A percentile compares a stretch with the other conserved stretches of the same genome.
These are phyloP conservation scores for Lycaon pictus DNA, from an alignment of 2,113 vertebrate genomes.

Conservation along the genomic window DNA sequence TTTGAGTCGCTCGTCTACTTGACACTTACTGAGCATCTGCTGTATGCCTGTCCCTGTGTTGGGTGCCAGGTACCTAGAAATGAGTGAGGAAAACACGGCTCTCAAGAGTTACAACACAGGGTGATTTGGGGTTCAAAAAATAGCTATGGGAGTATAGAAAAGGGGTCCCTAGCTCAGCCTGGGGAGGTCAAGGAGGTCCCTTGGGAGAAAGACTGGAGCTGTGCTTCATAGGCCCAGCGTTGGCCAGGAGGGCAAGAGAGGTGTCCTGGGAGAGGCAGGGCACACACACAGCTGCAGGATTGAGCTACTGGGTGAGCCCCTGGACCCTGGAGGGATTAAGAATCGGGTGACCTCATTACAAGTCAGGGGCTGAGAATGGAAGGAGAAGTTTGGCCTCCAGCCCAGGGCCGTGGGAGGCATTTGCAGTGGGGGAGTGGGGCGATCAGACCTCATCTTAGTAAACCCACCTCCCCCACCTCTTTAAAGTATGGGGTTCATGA, in stretches of 20 bases:
- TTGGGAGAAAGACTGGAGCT: not conserved
- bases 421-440: not conserved
- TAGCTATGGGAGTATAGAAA: not conserved
- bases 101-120: not conserved
- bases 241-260: not conserved
- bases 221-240: not conserved
- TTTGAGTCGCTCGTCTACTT: not conserved
- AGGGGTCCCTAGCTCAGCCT: not conserved
- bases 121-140: not conserved
- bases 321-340: not conserved
- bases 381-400: conserved; percentile 33
- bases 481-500: not conserved
- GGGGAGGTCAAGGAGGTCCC: not conserved
- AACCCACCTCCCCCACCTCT: not conserved
- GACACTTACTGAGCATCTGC: not conserved
- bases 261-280: not conserved
- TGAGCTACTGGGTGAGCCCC: not conserved
- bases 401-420: not conserved
- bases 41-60: not conserved
- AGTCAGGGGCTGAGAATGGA: not conserved
- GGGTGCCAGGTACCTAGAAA: not conserved
- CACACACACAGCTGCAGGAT: not conserved
- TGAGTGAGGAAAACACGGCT: not conserved
- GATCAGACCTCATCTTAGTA: not conserved
- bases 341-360: too few relatives aligned